Base-by-base conservation (phyloP, 2,113 vertebrate genomes). In the Lates calcarifer region DNA sequence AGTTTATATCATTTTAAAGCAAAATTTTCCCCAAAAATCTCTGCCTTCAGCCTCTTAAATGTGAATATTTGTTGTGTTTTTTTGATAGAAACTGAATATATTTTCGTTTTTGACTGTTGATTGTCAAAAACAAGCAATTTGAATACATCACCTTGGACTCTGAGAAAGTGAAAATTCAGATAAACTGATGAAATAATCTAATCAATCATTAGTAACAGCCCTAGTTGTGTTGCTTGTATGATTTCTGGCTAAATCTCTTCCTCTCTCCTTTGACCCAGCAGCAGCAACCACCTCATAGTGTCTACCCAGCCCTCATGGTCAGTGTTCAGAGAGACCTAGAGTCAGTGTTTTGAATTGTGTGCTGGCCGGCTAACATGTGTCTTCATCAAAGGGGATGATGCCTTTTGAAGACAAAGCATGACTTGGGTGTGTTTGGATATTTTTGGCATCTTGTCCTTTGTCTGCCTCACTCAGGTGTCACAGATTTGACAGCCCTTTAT, bases 261-360 rank as follows among this genome's bases (percentile, higher is more conserved):
- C 64, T 75, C 57, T 77, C 69, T 79, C 60, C 66, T 81, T 64
- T 90, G 56, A 82, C 47, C 64, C 62, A 64, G 76, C 86, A 85
- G 78, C 85, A 93, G 87, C 91, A 87, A 81, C 91, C 88, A 39
- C 89, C 88, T 85, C 91, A 92, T 83, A 82, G 83, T 83, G 82
- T 93, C 88, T 93, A 87, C 82, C 93, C 92, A 83, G 79, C 90
- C 70, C 86, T 94, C 86, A 94, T 92, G 95, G 91, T 95, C 88
- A 94, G 92, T 93, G 90, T 77, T 78, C 37, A 66, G 69, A 18
- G 20, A 45, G 45, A 74, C 67, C 53, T 20, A 77, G 72, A 77
- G 47, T 49, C 33, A 33, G 29, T 81, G 73, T 80, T 80, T 64
- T 62, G 43, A 67, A 67, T 43, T 67, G 49, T 43, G 71, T 82